Evolutionary conservation across 2,888 invertebrate genomes (phyloP), one percentile per base, ranked within the genome.

Genomic region (Drepana falcataria): DNA sequence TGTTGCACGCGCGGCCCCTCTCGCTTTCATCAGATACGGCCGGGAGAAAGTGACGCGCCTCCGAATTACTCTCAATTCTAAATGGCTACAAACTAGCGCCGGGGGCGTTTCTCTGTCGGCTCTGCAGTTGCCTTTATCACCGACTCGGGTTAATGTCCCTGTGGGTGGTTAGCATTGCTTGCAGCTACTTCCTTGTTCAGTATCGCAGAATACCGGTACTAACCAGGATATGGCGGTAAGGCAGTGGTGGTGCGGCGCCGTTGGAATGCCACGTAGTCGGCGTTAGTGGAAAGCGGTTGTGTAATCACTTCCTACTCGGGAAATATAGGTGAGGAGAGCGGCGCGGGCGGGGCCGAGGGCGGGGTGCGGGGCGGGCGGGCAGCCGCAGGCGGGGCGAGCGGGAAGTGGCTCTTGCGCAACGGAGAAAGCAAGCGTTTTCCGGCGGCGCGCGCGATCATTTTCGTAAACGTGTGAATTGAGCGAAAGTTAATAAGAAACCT

Each of bases 401-500:
- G 61, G 59, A 62, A 64, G 70, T 73, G 63, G 68, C 75, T 77
- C 79, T 89, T 90, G 85, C 87, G 85, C 83, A 90, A 90, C 66
- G 75, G 87, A 81, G 90, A 90, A 90, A 90, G 90, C 80, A 70
- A 63, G 59, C 73, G 83, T 85, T 87, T 89, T 85, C 88, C 88
- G 88, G 77, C 81, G 83, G 77, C 82, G 44, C 41, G 41, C 77
- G 81, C 83, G 80, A 85, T 85, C 82, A 84, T 90, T 89, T 91
- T 89, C 83, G 88, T 88, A 80, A 86, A 87, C 84, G 87, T 89
- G 90, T 85, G 87, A 87, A 88, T 86, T 85, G 79, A 88, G 85
- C 87, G 88, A 88, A 90, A 90, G 88, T 83, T 76, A 81, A 77
- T 75, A 79, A 82, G 87, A 87, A 86, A 85, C 86, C 79, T 56